phyloP scores from a whole-genome alignment of 2,113 vertebrate species.

The Gallinago undulata region DNA sequence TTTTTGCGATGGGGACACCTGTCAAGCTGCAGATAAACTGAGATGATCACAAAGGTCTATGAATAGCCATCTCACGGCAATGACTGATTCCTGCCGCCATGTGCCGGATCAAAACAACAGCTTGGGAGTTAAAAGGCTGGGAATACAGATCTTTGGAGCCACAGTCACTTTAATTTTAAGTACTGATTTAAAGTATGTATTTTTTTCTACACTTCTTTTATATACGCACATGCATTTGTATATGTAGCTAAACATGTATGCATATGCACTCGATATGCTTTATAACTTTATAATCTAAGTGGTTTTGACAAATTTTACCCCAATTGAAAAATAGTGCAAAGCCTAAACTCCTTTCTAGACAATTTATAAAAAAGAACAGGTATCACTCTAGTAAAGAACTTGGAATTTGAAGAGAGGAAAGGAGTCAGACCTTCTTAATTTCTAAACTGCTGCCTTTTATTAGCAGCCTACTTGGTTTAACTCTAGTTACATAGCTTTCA shows the following conservation, averaged over 20 bases:
- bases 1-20: neutral
- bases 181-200: neutral
- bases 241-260: neutral
- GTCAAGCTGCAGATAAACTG: neutral
- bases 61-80: neutral
- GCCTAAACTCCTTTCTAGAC: neutral
- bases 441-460: neutral
- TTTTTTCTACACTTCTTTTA: neutral
- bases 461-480: neutral
- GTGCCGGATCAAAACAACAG: neutral
- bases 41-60: conserved; percentile 49
- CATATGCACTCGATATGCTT: accelerated
- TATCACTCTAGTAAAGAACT: neutral
- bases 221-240: neutral
- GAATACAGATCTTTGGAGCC: neutral
- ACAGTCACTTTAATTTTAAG: accelerated
- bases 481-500: neutral
- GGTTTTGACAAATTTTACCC: neutral
- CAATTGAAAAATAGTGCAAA: neutral
- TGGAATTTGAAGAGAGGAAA: neutral
- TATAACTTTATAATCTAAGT: accelerated
- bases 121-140: neutral
- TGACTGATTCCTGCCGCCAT: neutral
- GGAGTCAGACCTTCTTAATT: neutral
- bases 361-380: neutral